Conservation (phyloP, 1,140 invertebrate genomes). For the Drosophila leontia region DNA sequence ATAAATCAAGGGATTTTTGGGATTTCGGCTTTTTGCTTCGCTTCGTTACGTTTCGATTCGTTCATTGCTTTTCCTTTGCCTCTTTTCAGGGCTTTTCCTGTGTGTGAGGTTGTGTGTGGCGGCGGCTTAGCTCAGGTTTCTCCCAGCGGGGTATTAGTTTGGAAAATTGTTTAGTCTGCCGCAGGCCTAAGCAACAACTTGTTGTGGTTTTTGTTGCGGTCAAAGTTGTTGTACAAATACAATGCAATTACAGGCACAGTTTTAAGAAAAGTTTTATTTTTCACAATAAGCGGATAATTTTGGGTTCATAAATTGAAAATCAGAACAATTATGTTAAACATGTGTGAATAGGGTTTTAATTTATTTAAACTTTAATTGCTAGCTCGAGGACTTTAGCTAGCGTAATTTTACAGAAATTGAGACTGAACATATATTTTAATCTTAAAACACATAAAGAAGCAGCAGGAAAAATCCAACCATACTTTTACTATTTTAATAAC, state of each 20-base stretch:
- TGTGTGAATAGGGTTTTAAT: too few species aligned
- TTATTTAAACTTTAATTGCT: background rate
- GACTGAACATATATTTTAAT: too few species aligned
- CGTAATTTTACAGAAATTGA: background rate
- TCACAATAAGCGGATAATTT: constrained; percentile 17
- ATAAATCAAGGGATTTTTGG: constrained; percentile 83
- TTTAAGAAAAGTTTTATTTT: constrained; percentile 27
- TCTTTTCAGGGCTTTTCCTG: constrained; percentile 19
- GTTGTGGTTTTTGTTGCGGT: constrained; percentile 50
- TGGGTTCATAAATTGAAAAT: constrained; percentile 9
- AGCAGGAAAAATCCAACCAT: background rate
- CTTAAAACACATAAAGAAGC: background rate
- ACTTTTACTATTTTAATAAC: background rate
- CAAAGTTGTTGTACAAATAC: constrained; percentile 62
- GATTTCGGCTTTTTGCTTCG: constrained; percentile 63
- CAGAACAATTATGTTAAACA: background rate
- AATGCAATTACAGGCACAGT: constrained; percentile 66
- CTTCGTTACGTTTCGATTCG: constrained; percentile 39
- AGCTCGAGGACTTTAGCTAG: too few species aligned
- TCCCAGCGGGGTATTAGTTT: constrained; percentile 71
- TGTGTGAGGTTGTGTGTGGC: constrained; percentile 1
- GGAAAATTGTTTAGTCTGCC: constrained; percentile 78
- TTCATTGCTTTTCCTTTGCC: constrained; percentile 36
- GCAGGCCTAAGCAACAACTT: constrained; percentile 74
- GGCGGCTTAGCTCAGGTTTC: constrained; percentile 24